phyloP scores from a whole-genome alignment of 2,797 vertebrate species.

The Nyctalus aviator region DNA sequence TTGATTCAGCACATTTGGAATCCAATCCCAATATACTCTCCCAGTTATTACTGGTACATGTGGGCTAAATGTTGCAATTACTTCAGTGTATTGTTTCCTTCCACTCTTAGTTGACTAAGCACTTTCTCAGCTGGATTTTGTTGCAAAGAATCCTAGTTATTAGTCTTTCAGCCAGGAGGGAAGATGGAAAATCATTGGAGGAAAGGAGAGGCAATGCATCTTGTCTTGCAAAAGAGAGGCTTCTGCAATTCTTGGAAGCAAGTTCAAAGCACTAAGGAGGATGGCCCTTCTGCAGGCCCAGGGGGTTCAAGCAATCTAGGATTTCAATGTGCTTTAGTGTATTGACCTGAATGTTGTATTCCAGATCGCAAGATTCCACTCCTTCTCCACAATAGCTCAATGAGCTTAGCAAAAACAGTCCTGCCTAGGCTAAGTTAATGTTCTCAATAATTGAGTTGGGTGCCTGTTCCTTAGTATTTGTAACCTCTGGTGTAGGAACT shows the following conservation, averaged over 20 bases:
- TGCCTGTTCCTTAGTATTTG: constrained; percentile 1
- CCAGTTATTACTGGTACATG: background rate
- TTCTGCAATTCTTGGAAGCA: background rate
- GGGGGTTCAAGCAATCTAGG: background rate
- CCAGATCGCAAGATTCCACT: background rate
- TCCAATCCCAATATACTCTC: background rate
- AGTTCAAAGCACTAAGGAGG: background rate
- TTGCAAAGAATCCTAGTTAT: background rate
- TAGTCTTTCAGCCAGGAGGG: background rate
- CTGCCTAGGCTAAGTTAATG: background rate
- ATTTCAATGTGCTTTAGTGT: background rate
- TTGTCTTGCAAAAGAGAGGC: background rate
- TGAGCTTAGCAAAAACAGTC: background rate
- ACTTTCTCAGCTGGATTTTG: background rate
- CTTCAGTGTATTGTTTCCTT: background rate
- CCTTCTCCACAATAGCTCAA: background rate
- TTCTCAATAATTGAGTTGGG: background rate
- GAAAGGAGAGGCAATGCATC: background rate
- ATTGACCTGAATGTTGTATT: background rate
- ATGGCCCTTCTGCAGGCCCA: background rate
- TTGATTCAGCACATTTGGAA: background rate
- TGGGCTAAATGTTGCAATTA: background rate
- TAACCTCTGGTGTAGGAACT: background rate
- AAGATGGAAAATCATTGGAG: background rate
- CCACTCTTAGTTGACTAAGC: background rate